Base-by-base conservation (phyloP, 2,113 vertebrate genomes). In the Dicentrarchus labrax region DNA sequence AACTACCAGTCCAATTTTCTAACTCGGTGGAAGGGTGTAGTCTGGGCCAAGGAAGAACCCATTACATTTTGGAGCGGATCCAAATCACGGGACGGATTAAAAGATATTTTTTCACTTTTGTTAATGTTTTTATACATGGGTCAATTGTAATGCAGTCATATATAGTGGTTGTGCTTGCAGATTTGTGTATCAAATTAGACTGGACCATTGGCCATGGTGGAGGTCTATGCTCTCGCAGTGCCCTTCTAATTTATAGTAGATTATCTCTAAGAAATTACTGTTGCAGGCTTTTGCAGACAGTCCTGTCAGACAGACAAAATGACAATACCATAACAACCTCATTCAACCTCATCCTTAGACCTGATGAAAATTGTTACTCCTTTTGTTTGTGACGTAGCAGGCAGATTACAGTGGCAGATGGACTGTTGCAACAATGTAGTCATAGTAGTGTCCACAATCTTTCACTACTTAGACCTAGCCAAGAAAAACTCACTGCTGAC, bases 391-490 rank as follows among this genome's bases (percentile, higher is more conserved):
- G 62, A 71, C 6, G 4, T 11, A 8, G 13, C 12, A 5, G 15
- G 30, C 38, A 72, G 56, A 77, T 65, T 56, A 56, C n/a, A 56
- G n/a, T 1, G 41, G 65, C 73, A 78, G 73, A 76, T 57, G 70
- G 68, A 78, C 69, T 56, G 50, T 43, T 57, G 71, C 61, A 79
- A 80, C 65, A 36, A 6, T 75, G 39, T 24, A 54, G 66, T 56
- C 76, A 53, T 65, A 61, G 60, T 36, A 39, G 53, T 41, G 5
- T 62, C 53, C 11, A 17, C 59, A 54, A 11, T 67, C 24, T 61
- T 50, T 57, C 53, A 13, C 56, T 54, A 8, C 38, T 36, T 53
- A 74, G 38, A 62, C n/a, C 38, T 0, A 30, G 21, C 50, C 21
- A 8, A 51, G 24, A 45, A 60, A 73, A 50, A 57, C 10, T 3